Evolutionary conservation across 2,113 vertebrate genomes (phyloP).

Genomic region (Lepidothrix coronata): DNA sequence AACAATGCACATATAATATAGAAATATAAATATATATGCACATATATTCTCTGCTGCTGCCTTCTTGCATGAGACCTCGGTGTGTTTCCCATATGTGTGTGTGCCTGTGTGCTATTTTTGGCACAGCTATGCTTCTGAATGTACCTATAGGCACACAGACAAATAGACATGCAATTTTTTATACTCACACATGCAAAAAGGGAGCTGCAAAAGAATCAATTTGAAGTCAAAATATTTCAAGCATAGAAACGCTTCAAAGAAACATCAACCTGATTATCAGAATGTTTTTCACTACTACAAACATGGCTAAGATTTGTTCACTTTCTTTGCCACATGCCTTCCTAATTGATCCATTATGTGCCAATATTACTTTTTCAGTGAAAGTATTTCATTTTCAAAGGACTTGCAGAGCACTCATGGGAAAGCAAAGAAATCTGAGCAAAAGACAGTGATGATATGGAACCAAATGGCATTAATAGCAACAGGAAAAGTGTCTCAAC

Average conservation of each 20-base stretch:
- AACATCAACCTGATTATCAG: not conserved
- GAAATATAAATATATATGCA: not conserved
- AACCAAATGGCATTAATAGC: not conserved
- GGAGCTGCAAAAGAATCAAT: not conserved
- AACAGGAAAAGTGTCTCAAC: not conserved
- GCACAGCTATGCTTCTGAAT: not conserved
- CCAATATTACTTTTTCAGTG: not conserved
- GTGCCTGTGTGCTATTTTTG: not conserved
- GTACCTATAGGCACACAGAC: not conserved
- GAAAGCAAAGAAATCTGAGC: not conserved
- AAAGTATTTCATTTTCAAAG: not conserved
- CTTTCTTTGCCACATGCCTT: not conserved
- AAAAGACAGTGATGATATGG: not conserved
- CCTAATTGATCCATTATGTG: not conserved
- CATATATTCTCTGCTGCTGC: not conserved
- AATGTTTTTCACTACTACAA: not conserved
- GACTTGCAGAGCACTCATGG: not conserved
- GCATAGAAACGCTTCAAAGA: not conserved
- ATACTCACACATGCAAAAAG: not conserved
- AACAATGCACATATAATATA: not conserved
- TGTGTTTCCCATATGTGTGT: not conserved
- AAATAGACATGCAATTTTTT: fast-evolving
- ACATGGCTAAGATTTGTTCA: not conserved
- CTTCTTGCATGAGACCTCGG: not conserved
- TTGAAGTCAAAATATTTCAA: not conserved